Base-by-base conservation (phyloP, 2,888 invertebrate species). In the Alloplasta piceator region DNA sequence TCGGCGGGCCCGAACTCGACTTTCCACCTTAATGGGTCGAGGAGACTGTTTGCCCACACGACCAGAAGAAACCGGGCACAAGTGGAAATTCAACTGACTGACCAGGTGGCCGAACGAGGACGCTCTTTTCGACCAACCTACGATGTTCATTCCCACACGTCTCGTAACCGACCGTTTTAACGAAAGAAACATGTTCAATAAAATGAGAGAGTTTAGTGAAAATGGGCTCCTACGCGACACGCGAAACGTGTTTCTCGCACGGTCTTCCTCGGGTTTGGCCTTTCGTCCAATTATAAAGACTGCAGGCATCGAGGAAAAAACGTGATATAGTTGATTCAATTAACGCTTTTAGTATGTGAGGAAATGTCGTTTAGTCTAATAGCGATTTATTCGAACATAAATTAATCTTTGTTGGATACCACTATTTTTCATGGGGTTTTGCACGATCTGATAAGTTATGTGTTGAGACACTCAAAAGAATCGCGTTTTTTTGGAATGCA, bases 11-110 rank as follows among this genome's bases (percentile, higher is more conserved):
- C 60, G 14, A 48, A 61, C 56, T 52, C 50, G 70, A 41, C 56
- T 68, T 48, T 80, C 52, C 70, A 75, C 66, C 52, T 71, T 75
- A 75, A 79, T 71, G 79, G 79, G 75, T 70, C 52, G 66, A 66
- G 41, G 64, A 60, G 71, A 60, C 14, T 6, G 68, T 55, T 64
- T 55, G 70, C 63, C 64, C 63, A 50, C 50, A 50, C 14, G 50
- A n/a, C n/a, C n/a, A 52, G 56, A 12, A 52, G 58, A 70, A 64
- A 74, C 48, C 74, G 12, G 26, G 74, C 43, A 56, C 68, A 64
- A 68, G 63, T 63, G 52, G 52, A 71, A 60, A 60, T 80, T 75
- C 70, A 71, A 71, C 58, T 46, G 75, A 66, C 50, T 58, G 43
- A 60, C 75, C 79, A 66, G 75, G 79, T 80, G 75, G 63, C 50